Conservation (phyloP, 2,797 vertebrate species). For the Xenops minutus region DNA sequence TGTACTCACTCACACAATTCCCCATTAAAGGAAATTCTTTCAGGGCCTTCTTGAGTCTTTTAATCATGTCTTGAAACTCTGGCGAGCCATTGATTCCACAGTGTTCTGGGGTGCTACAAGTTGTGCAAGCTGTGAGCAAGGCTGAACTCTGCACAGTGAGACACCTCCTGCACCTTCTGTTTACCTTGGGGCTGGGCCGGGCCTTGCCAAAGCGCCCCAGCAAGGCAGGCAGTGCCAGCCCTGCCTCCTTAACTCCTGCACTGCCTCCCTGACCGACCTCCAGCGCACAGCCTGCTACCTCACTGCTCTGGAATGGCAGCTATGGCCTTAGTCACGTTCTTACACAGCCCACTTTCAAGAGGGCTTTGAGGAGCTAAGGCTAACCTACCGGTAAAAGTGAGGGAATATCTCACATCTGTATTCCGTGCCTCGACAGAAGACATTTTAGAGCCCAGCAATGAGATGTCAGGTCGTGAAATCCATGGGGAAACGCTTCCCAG, state of each 20-base stretch:
- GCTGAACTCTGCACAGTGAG: slow-evolving; percentile 64
- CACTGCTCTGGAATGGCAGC: slow-evolving; percentile 31
- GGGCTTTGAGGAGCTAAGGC: neutral
- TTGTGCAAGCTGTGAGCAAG: slow-evolving; percentile 64
- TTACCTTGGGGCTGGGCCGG: slow-evolving; percentile 74
- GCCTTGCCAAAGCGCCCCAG: slow-evolving; percentile 66
- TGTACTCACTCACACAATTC: slow-evolving; percentile 91
- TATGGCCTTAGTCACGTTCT: neutral
- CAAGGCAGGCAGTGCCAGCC: neutral
- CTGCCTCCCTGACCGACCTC: neutral
- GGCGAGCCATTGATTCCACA: slow-evolving; percentile 67
- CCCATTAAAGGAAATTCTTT: slow-evolving; percentile 84
- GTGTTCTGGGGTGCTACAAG: slow-evolving; percentile 66
- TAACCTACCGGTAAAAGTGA: neutral
- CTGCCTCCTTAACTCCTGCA: slow-evolving; percentile 68
- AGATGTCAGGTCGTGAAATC: neutral
- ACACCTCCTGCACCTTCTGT: slow-evolving; percentile 80
- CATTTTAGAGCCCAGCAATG: neutral
- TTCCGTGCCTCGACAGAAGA: neutral
- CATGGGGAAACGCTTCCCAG: neutral
- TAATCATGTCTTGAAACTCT: slow-evolving; percentile 75
- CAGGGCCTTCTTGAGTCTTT: slow-evolving; percentile 73
- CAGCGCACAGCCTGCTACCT: neutral
- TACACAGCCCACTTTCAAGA: neutral
- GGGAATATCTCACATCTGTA: neutral